Evolutionary conservation across 2,888 invertebrate genomes (phyloP).

Genomic region (Beris morrisii): DNA sequence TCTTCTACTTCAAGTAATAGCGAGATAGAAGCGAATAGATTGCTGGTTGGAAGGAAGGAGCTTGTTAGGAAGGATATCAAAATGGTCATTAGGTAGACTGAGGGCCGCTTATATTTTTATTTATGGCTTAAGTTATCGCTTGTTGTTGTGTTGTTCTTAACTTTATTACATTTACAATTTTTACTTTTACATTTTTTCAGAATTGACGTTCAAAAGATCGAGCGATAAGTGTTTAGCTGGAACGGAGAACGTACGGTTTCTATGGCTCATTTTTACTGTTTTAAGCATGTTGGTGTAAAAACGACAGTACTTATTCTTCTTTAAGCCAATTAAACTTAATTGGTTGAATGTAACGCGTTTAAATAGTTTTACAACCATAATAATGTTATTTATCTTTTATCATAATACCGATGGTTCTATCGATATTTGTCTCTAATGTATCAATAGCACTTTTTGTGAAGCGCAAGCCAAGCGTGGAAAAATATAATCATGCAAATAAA

Average conservation of each 20-base stretch:
- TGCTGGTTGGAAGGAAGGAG: neutral
- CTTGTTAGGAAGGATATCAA: slow-evolving; percentile 3
- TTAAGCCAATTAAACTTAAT: no score
- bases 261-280: no score
- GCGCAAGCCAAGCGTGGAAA: no score
- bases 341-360: no score
- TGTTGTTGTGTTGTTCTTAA: neutral
- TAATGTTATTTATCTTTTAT: no score
- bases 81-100: slow-evolving; percentile 1
- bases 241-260: slow-evolving; percentile 10
- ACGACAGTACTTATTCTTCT: no score
- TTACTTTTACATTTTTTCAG: neutral
- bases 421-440: no score
- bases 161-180: neutral
- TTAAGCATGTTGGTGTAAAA: no score
- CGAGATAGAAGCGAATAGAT: neutral
- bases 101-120: slow-evolving; percentile 23
- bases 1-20: neutral
- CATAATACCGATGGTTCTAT: no score
- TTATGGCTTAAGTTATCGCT: slow-evolving; percentile 20
- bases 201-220: neutral
- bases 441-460: no score
- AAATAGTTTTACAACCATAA: no score
- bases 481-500: no score
- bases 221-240: slow-evolving; percentile 19